These are phyloP conservation scores for Drosophila neocordata DNA, from an alignment of 1,140 invertebrate species.

Conservation along the genomic window DNA sequence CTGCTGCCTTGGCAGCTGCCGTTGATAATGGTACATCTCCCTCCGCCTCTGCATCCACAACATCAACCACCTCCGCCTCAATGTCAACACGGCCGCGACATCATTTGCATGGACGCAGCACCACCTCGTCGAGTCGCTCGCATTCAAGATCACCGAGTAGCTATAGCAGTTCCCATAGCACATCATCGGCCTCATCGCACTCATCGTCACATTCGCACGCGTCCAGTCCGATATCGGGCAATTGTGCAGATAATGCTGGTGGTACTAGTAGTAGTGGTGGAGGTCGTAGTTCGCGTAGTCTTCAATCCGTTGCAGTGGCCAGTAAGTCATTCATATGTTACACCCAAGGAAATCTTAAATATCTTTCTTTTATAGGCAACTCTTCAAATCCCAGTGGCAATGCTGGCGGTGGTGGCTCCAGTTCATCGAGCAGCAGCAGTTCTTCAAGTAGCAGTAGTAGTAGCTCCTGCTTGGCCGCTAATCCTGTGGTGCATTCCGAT, in stretches of 20 bases:
- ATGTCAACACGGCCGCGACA: conserved; percentile 36
- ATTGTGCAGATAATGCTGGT: conserved; percentile 61
- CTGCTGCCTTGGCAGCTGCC: conserved; percentile 83
- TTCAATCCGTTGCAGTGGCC: conserved; percentile 42
- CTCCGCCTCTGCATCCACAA: conserved; percentile 33
- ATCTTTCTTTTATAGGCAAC: conserved; percentile 40
- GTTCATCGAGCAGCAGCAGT: conserved; percentile 70
- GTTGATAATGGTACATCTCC: conserved; percentile 56
- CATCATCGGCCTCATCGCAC: conserved; percentile 75
- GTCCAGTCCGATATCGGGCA: conserved; percentile 75
- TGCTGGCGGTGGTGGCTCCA: conserved; percentile 63
- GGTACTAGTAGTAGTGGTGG: not conserved
- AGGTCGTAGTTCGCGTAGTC: conserved; percentile 36
- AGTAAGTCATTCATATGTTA: conserved; percentile 63
- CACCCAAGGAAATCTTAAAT: too few species aligned
- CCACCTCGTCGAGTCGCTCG: conserved; percentile 84
- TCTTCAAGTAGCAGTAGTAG: conserved; percentile 70
- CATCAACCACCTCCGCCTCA: conserved; percentile 19
- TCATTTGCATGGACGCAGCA: conserved; percentile 76
- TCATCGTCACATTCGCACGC: conserved; percentile 82
- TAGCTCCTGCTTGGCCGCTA: conserved; percentile 63
- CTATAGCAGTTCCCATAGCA: conserved; percentile 82
- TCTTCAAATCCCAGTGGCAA: conserved; percentile 81
- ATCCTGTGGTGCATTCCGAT: conserved; percentile 85
- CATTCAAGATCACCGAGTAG: conserved; percentile 84